These are phyloP conservation scores for Caenorhabditis angaria DNA, from an alignment of 2,888 invertebrate species.

Conservation along the genomic window DNA sequence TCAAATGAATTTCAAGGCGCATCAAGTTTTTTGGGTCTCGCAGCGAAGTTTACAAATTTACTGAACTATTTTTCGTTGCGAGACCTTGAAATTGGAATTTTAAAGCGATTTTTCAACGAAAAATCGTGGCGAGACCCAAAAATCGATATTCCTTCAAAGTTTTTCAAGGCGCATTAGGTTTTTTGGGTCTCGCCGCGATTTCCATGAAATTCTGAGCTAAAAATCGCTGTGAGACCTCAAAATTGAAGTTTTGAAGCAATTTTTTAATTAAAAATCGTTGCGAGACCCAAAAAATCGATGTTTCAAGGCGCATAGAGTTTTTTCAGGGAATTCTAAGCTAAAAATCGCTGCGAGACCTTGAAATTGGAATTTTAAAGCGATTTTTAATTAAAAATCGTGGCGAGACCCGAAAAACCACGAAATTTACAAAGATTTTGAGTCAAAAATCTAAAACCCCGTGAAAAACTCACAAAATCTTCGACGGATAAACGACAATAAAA, in stretches of 20 bases:
- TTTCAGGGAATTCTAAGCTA: background rate
- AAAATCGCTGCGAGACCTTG: background rate
- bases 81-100: constrained; percentile 4
- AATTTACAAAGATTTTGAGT: background rate
- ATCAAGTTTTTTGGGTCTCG: too few species aligned
- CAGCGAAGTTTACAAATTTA: too few species aligned
- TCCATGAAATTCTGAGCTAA: too few species aligned
- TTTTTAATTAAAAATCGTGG: too few species aligned
- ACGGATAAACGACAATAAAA: constrained; percentile 18
- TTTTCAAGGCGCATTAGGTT: too few species aligned
- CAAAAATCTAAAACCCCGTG: background rate
- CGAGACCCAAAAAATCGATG: background rate
- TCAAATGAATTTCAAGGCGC: background rate
- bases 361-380: background rate
- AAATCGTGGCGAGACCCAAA: too few species aligned
- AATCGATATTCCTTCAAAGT: background rate
- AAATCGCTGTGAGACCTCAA: background rate
- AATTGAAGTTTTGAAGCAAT: background rate
- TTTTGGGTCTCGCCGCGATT: too few species aligned
- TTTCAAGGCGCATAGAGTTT: background rate
- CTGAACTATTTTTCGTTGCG: background rate
- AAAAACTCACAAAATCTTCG: constrained; percentile 14
- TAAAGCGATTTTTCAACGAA: too few species aligned
- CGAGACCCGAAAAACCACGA: background rate
- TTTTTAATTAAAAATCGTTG: too few species aligned